A percentile compares a stretch with the other conserved stretches of the same genome.
These are phyloP conservation scores for Anguilla obscura DNA, from an alignment of 2,797 vertebrate species.

Conservation along the genomic window DNA sequence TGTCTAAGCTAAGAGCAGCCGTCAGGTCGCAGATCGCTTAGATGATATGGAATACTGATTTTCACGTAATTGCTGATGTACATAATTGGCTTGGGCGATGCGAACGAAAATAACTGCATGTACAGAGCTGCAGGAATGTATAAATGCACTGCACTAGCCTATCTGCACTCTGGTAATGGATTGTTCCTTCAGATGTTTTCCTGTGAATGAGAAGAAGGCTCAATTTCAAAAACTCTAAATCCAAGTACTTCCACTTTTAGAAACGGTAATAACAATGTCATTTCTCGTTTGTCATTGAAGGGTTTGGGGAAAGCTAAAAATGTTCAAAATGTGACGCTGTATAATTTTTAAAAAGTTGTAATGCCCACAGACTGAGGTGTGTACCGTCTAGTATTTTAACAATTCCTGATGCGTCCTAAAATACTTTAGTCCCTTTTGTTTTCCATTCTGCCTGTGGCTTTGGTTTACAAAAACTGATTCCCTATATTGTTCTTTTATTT, in stretches of 20 bases:
- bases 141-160: background rate
- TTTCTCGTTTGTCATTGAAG: background rate
- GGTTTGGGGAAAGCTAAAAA: background rate
- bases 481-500: background rate
- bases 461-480: background rate
- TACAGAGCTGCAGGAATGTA: no score
- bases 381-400: background rate
- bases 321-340: background rate
- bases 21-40: background rate
- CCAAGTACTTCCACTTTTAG: background rate
- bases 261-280: background rate
- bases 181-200: background rate
- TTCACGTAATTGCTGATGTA: background rate
- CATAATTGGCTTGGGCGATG: background rate
- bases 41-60: background rate
- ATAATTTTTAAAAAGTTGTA: background rate
- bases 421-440: no score
- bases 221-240: background rate
- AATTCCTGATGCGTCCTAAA: background rate
- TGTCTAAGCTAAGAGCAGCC: background rate
- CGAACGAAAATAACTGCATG: background rate
- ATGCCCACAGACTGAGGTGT: background rate
- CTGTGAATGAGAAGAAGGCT: background rate
- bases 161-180: background rate
- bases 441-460: background rate